Evolutionary conservation across 92 coral and sea anemone species (phyloP).

Genomic region (Hydrozoanthus gracilis): DNA sequence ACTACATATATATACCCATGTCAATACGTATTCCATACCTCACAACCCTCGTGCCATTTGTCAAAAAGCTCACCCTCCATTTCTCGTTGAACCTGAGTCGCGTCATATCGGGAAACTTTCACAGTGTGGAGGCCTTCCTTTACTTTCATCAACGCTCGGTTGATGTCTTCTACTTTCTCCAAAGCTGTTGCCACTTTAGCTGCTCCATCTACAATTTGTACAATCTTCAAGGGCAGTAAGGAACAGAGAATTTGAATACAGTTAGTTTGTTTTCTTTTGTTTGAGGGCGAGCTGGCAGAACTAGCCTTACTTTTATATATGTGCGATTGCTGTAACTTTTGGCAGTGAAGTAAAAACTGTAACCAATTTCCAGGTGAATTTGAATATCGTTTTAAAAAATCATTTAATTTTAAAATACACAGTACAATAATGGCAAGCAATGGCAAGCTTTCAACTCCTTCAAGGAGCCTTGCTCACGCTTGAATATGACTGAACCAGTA

Average conservation of each 20-base stretch:
- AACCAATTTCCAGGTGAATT: no score
- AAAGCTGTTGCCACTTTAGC: background rate
- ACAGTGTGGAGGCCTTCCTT: slow-evolving; percentile 58
- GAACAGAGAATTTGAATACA: background rate
- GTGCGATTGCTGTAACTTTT: no score
- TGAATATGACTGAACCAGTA: no score
- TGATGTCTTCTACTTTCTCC: background rate
- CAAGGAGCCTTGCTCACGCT: no score
- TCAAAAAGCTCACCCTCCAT: slow-evolving; percentile 65
- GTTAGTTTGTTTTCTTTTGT: background rate
- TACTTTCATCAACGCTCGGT: slow-evolving; percentile 52
- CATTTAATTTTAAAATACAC: no score
- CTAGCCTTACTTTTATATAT: no score
- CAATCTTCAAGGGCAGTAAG: background rate
- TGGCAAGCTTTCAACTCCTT: no score
- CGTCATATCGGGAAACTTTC: slow-evolving; percentile 59
- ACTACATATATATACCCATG: background rate
- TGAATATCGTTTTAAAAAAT: no score
- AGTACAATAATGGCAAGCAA: no score
- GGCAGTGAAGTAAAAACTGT: no score
- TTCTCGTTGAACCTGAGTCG: slow-evolving; percentile 56
- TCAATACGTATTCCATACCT: background rate
- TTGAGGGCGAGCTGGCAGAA: no score
- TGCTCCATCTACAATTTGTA: background rate
- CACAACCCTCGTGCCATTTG: slow-evolving; percentile 45